Conservation (phyloP, 1,140 invertebrate species). For the Lepidurus packardi region DNA sequence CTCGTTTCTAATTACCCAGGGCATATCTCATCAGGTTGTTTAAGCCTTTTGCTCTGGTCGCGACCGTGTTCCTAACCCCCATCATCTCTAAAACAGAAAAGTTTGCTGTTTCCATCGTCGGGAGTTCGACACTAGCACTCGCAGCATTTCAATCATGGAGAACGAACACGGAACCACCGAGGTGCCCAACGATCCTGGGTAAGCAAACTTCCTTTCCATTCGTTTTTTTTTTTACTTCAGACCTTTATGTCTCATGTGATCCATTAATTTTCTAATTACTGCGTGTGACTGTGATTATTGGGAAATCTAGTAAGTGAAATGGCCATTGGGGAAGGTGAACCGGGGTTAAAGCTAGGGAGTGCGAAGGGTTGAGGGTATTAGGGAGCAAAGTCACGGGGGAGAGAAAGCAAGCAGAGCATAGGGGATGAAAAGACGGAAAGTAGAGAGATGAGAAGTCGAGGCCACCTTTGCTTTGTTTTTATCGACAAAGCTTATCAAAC, state of each 20-base stretch:
- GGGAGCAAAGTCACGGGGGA: background rate
- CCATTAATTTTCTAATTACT: background rate
- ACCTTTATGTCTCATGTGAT: no score
- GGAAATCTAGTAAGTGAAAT: background rate
- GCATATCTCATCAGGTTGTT: constrained; percentile 15
- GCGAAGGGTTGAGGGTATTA: background rate
- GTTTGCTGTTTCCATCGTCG: no score
- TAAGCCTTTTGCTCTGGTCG: background rate
- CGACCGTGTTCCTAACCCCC: background rate
- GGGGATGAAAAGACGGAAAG: background rate
- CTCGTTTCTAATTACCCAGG: background rate
- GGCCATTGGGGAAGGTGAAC: background rate
- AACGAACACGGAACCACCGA: constrained; percentile 45
- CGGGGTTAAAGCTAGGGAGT: background rate
- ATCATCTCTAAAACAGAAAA: background rate
- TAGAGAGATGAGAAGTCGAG: background rate
- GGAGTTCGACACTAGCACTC: no score
- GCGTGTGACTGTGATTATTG: constrained; percentile 1
- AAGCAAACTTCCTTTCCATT: constrained; percentile 44
- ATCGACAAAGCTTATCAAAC: constrained; percentile 6
- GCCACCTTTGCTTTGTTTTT: background rate
- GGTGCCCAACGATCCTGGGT: constrained; percentile 85
- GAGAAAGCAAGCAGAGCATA: background rate
- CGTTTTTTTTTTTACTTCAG: background rate
- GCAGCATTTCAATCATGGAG: background rate